These are phyloP conservation scores for Pimephales promelas DNA, from an alignment of 2,113 vertebrate genomes.

Conservation along the genomic window DNA sequence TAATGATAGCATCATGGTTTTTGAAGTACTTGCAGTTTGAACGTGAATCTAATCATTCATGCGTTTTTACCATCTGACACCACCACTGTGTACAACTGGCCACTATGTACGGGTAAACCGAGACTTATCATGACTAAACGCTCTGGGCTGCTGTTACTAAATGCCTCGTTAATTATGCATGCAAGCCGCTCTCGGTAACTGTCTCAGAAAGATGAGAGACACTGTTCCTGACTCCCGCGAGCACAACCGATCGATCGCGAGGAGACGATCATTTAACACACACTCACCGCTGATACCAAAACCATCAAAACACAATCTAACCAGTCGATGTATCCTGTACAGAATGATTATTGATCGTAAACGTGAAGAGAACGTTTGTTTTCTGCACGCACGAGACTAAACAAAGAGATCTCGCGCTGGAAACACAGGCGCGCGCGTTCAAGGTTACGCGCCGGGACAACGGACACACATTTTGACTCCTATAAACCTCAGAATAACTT, in stretches of 20 bases:
- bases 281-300: conserved; percentile 34
- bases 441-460: conserved; percentile 42
- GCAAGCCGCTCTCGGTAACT: conserved; percentile 14
- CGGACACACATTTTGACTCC: neutral
- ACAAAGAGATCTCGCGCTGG: neutral
- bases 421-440: conserved; percentile 17
- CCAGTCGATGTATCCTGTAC: neutral
- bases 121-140: neutral
- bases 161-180: conserved; percentile 59
- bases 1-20: neutral
- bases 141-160: conserved; percentile 42
- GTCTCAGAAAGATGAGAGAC: conserved; percentile 26
- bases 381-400: conserved; percentile 2
- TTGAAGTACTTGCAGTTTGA: neutral
- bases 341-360: neutral
- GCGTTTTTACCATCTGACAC: neutral
- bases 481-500: neutral
- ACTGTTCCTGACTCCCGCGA: conserved; percentile 34
- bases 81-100: neutral
- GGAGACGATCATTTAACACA: conserved; percentile 18
- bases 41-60: no score
- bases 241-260: conserved; percentile 50
- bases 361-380: neutral
- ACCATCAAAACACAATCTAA: neutral
- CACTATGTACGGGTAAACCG: neutral